These are phyloP conservation scores for Zeugodacus cucurbitae DNA, from an alignment of 1,140 invertebrate genomes.

Conservation along the genomic window DNA sequence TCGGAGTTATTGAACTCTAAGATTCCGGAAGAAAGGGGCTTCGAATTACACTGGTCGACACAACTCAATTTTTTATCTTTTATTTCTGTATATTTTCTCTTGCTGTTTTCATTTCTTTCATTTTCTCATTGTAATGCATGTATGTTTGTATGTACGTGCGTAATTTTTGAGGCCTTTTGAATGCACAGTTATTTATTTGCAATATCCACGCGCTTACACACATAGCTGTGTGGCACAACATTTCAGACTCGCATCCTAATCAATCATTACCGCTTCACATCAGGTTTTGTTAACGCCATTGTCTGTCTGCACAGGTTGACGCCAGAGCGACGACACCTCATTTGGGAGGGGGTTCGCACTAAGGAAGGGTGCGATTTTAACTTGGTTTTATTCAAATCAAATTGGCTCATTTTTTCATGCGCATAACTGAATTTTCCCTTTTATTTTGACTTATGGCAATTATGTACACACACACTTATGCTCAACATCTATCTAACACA, in stretches of 20 bases:
- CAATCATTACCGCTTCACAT: background rate
- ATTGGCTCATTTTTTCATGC: background rate
- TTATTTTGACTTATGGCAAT: background rate
- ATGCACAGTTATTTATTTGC: background rate
- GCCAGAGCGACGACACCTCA: too few relatives aligned
- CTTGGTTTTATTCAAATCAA: background rate
- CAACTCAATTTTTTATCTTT: background rate
- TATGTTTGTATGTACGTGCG: background rate
- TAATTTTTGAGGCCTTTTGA: slow-evolving; percentile 13
- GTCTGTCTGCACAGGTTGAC: background rate
- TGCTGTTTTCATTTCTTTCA: background rate
- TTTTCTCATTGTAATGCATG: background rate
- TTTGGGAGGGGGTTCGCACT: too few relatives aligned
- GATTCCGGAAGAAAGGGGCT: slow-evolving; percentile 40
- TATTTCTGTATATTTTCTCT: background rate
- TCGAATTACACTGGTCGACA: slow-evolving; percentile 37
- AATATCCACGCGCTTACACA: background rate
- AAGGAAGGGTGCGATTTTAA: background rate
- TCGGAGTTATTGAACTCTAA: slow-evolving; percentile 43
- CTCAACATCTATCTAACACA: too few relatives aligned
- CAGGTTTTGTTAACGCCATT: background rate
- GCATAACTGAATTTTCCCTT: background rate
- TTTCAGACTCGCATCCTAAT: slow-evolving; percentile 1
- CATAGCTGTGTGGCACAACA: background rate
- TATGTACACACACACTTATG: background rate